Evolutionary conservation across 2,888 invertebrate species (phyloP).

Genomic region (Brachypterus glaber): DNA sequence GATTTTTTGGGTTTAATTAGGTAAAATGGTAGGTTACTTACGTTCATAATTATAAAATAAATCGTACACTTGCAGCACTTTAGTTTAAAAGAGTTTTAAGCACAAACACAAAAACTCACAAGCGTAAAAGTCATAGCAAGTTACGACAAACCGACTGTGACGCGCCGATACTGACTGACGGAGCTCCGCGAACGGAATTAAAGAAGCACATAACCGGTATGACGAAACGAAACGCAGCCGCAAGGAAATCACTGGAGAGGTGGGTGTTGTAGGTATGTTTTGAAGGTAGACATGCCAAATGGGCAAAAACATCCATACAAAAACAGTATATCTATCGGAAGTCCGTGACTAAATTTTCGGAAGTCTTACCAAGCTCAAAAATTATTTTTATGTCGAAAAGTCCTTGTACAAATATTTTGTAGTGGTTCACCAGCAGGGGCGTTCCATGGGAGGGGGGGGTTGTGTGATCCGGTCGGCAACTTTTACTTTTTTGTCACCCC

Average conservation of each 20-base stretch:
- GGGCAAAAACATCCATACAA: not conserved
- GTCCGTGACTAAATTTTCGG: too few relatives aligned
- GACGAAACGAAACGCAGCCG: conserved; percentile 1
- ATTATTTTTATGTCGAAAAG: too few relatives aligned
- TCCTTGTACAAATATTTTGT: too few relatives aligned
- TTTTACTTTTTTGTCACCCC: too few relatives aligned
- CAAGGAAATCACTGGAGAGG: not conserved
- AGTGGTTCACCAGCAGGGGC: too few relatives aligned
- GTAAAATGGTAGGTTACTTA: conserved; percentile 20
- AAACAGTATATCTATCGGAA: not conserved
- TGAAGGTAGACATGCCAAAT: too few relatives aligned
- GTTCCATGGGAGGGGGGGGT: too few relatives aligned
- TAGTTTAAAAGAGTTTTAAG: conserved; percentile 18
- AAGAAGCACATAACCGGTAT: conserved; percentile 1
- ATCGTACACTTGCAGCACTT: too few relatives aligned
- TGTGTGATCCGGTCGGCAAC: too few relatives aligned
- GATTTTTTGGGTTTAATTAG: not conserved
- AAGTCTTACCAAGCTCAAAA: too few relatives aligned
- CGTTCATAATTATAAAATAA: conserved; percentile 29
- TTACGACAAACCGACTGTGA: too few relatives aligned
- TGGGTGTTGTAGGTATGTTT: too few relatives aligned
- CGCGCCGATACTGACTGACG: not conserved
- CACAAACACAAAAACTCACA: conserved; percentile 27
- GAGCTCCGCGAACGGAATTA: not conserved
- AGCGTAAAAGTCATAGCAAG: conserved; percentile 22